Percentiles rank a stretch among this genome's conserved stretches.
phyloP scores from a whole-genome alignment of 1,140 invertebrate species.

The Halyomorpha halys region DNA sequence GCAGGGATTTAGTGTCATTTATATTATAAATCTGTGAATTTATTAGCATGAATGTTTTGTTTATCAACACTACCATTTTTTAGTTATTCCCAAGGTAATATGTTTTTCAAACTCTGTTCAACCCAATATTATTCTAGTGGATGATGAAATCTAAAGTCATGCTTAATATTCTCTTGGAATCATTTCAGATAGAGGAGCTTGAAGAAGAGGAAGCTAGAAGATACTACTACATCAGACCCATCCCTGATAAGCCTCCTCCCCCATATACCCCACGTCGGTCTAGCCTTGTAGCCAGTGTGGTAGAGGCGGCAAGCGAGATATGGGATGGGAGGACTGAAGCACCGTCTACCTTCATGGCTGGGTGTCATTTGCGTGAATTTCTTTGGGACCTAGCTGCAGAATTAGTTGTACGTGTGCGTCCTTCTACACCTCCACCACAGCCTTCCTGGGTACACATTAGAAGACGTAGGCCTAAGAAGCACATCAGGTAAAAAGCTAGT shows the following conservation, averaged over 20 bases:
- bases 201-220: slow-evolving; percentile 44
- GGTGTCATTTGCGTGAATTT: background rate
- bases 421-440: background rate
- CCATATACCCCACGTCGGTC: slow-evolving; percentile 50
- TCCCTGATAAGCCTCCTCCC: slow-evolving; percentile 61
- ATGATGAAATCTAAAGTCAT: too few species aligned
- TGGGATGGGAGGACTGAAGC: background rate
- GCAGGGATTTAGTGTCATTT: too few species aligned
- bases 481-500: background rate
- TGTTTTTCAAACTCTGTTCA: too few species aligned
- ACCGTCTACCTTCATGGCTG: slow-evolving; percentile 2
- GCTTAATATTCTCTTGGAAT: background rate
- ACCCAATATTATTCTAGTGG: too few species aligned
- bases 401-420: background rate
- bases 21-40: too few species aligned
- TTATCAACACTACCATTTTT: too few species aligned
- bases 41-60: too few species aligned
- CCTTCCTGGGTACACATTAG: background rate
- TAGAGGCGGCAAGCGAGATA: background rate
- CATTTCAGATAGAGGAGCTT: slow-evolving; percentile 44
- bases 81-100: too few species aligned
- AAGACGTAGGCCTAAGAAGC: background rate
- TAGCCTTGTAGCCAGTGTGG: background rate
- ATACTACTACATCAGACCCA: slow-evolving; percentile 48
- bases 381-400: slow-evolving; percentile 7